Conservation (phyloP, 1,140 invertebrate species). For the Yoshiicerus persimilis region DNA sequence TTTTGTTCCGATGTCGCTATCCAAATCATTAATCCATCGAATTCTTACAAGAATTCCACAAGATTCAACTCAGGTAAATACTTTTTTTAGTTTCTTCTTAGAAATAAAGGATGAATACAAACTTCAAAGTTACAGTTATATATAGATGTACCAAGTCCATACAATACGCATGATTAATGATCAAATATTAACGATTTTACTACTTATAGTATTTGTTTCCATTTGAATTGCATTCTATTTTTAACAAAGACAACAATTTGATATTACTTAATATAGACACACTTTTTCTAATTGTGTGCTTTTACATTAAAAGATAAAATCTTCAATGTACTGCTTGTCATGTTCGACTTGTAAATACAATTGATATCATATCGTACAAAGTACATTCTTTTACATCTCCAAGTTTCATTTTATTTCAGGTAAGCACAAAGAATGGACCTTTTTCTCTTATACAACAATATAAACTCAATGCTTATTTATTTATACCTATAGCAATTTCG, state of each 20-base stretch:
- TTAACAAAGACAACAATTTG: not conserved
- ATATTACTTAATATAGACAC: not conserved
- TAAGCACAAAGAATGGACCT: not conserved
- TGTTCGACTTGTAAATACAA: not conserved
- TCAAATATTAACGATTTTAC: not conserved
- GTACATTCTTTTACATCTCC: not conserved
- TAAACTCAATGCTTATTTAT: not conserved
- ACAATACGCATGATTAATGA: not conserved
- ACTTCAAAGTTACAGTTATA: too few relatives aligned
- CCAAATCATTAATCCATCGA: too few relatives aligned
- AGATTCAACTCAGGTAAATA: too few relatives aligned
- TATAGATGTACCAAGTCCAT: too few relatives aligned
- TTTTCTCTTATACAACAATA: not conserved
- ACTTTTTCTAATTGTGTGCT: not conserved
- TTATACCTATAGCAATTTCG: not conserved
- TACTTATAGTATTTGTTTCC: not conserved
- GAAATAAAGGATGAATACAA: too few relatives aligned
- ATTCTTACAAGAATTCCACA: too few relatives aligned
- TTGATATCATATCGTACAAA: not conserved
- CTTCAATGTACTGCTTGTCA: not conserved
- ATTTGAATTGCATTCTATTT: not conserved
- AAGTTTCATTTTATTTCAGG: not conserved
- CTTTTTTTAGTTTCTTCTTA: too few relatives aligned
- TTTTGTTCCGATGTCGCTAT: too few relatives aligned
- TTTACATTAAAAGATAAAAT: not conserved